Evolutionary conservation across 2,888 invertebrate species (phyloP).

Genomic region (Pterostichus madidus): DNA sequence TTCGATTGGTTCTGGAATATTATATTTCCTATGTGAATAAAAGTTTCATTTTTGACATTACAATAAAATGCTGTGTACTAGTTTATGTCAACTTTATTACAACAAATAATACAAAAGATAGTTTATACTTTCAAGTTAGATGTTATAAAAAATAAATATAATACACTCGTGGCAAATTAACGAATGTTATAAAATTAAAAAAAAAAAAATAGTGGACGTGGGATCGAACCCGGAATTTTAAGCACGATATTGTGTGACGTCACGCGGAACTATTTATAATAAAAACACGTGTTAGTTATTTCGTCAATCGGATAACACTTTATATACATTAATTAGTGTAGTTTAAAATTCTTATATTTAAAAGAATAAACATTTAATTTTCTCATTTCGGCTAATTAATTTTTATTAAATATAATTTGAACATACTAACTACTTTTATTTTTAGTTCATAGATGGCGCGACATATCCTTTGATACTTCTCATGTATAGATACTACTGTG

Average conservation of each 20-base stretch:
- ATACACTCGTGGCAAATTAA: background rate
- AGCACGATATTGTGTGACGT: no score
- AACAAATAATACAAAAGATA: no score
- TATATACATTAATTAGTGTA: no score
- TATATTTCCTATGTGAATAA: conserved; percentile 5
- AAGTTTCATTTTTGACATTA: conserved; percentile 23
- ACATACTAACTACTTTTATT: background rate
- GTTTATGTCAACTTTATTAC: no score
- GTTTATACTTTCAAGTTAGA: no score
- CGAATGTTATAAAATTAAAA: no score
- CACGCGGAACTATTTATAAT: no score
- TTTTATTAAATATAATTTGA: background rate
- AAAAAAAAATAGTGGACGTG: no score
- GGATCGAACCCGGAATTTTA: no score
- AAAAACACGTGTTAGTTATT: no score
- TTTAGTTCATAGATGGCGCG: background rate
- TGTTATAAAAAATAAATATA: background rate
- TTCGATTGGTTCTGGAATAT: background rate
- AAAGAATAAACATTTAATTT: background rate
- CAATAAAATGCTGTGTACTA: background rate
- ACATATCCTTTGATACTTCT: background rate
- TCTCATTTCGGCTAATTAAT: no score
- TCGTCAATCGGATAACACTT: no score
- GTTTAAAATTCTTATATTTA: background rate
- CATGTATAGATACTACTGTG: background rate